These are phyloP conservation scores for Chironomus riparius DNA, from an alignment of 2,888 invertebrate genomes.

Conservation along the genomic window DNA sequence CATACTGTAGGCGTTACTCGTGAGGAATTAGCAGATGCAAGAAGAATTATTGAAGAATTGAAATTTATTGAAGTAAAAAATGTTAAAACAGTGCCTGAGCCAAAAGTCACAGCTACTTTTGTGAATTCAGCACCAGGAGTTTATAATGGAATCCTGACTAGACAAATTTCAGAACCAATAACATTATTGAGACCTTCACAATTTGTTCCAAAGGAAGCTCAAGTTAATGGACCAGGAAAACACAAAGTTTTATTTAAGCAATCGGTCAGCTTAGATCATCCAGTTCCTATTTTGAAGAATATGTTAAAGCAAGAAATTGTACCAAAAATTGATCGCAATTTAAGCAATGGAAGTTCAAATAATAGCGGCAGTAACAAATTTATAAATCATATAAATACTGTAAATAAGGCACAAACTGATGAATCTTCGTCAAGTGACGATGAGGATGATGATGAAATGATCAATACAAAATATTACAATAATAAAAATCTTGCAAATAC, in stretches of 20 bases:
- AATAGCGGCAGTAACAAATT: slow-evolving; percentile 30
- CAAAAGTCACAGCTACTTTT: background rate
- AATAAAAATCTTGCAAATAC: slow-evolving; percentile 8
- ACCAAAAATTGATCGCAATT: slow-evolving; percentile 15
- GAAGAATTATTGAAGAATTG: slow-evolving; percentile 62
- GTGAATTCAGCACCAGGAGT: slow-evolving; percentile 29
- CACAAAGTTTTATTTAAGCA: slow-evolving; percentile 10
- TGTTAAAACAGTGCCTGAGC: background rate
- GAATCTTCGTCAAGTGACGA: slow-evolving; percentile 22
- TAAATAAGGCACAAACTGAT: slow-evolving; percentile 33
- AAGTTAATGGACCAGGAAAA: background rate
- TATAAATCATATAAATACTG: no score
- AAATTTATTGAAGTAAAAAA: slow-evolving; percentile 39
- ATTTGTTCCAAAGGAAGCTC: slow-evolving; percentile 34
- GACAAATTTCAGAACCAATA: slow-evolving; percentile 29
- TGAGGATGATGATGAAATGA: slow-evolving; percentile 23
- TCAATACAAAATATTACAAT: slow-evolving; percentile 27
- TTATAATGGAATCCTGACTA: slow-evolving; percentile 18
- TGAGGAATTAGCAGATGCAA: slow-evolving; percentile 70
- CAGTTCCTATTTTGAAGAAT: slow-evolving; percentile 24
- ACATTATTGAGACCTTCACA: slow-evolving; percentile 37
- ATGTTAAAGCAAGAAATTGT: background rate
- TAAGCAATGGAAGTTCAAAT: slow-evolving; percentile 18
- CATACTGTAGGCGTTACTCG: slow-evolving; percentile 78
- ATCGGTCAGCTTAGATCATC: slow-evolving; percentile 21